phyloP scores from a whole-genome alignment of 1,140 invertebrate species.

The Drosophila hydei region DNA sequence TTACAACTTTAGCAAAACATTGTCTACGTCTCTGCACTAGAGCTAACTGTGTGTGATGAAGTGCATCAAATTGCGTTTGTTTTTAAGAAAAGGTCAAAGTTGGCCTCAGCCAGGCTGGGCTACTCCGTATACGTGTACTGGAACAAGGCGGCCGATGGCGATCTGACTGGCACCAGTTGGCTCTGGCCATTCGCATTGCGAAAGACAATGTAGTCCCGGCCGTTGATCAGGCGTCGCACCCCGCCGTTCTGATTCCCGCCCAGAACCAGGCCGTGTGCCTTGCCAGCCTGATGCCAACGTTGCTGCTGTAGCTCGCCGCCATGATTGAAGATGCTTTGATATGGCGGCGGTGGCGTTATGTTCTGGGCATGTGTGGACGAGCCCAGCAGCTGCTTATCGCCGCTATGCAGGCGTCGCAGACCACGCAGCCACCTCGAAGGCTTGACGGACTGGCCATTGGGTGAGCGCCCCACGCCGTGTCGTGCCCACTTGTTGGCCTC shows the following conservation, averaged over 20 bases:
- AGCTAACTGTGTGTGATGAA: constrained; percentile 15
- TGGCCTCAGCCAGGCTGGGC: neutral
- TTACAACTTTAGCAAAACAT: constrained; percentile 1
- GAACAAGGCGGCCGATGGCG: constrained; percentile 90
- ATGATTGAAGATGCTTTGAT: constrained; percentile 74
- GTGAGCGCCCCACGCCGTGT: constrained; percentile 59
- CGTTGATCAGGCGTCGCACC: constrained; percentile 87
- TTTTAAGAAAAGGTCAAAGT: neutral
- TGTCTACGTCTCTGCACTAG: constrained; percentile 28
- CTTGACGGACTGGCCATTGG: constrained; percentile 62
- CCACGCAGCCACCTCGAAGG: constrained; percentile 63
- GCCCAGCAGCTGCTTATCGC: constrained; percentile 52
- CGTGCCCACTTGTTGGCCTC: constrained; percentile 72
- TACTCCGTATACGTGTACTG: constrained; percentile 85
- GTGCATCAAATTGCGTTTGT: constrained; percentile 6
- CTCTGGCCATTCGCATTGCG: constrained; percentile 86
- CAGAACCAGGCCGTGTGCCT: constrained; percentile 47
- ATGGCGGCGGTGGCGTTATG: constrained; percentile 85
- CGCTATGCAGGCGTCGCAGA: constrained; percentile 43
- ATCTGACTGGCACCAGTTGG: constrained; percentile 88
- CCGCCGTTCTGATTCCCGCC: constrained; percentile 45
- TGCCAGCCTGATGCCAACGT: constrained; percentile 83
- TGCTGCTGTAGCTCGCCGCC: constrained; percentile 33
- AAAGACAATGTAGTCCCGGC: constrained; percentile 89
- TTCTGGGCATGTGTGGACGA: constrained; percentile 46